A percentile compares a stretch with the other conserved stretches of the same genome.
Evolutionary conservation across 2,113 vertebrate genomes (phyloP).

Genomic region (Eudyptes chrysolophus): DNA sequence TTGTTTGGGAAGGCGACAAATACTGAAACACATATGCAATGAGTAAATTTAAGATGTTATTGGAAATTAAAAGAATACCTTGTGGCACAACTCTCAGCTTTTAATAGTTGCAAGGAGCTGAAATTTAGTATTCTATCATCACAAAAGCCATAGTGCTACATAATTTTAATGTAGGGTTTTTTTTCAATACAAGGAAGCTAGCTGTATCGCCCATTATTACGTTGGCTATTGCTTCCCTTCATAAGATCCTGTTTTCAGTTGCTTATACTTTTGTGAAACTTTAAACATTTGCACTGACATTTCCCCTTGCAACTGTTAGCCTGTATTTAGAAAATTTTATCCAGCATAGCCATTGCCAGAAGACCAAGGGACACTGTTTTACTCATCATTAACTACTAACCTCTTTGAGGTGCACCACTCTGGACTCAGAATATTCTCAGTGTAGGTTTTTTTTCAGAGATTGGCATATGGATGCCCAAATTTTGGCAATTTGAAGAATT

Average conservation of each 20-base stretch:
- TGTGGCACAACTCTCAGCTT: not conserved
- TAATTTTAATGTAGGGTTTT: not conserved
- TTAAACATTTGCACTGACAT: not conserved
- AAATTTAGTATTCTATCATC: not conserved
- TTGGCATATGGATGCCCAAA: rapidly evolving
- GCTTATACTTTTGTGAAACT: not conserved
- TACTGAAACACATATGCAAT: rapidly evolving
- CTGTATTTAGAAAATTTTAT: not conserved
- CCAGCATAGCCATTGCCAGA: not conserved
- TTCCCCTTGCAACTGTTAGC: not conserved
- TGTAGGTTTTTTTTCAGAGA: not conserved
- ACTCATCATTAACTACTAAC: not conserved
- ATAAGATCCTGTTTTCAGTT: not conserved
- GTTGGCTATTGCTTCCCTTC: rapidly evolving
- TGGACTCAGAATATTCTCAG: not conserved
- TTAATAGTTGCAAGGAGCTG: not conserved
- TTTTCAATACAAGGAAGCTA: not conserved
- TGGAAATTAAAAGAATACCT: not conserved
- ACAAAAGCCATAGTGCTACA: not conserved
- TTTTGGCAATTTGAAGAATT: not conserved
- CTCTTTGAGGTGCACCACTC: not conserved
- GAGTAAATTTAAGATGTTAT: not conserved
- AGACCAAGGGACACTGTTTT: not conserved
- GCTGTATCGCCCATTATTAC: not conserved
- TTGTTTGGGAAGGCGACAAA: not conserved